Base-by-base conservation (phyloP, 2,888 invertebrate genomes). In the Oegoconia quadripuncta region DNA sequence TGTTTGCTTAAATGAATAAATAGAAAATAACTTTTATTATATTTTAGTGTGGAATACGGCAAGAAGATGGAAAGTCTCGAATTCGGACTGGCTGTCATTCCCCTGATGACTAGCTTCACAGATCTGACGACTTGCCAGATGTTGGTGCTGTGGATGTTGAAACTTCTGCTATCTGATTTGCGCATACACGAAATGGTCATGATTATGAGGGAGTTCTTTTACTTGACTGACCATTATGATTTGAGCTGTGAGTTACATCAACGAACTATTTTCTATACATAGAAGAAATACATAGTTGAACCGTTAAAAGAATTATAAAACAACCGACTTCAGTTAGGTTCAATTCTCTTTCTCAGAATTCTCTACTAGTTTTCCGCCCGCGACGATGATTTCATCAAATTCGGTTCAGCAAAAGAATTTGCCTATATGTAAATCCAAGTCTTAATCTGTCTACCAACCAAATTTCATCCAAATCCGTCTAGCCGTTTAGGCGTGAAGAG, bases 151-250 rank as follows among this genome's bases (percentile, higher is more conserved):
- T 73, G 69, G 60, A 63, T 79, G 59, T 53, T 79, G 12, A 71
- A 64, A 50, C 48, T 78, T 13, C 46, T 79, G 34, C 64, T 79
- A 2, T 57, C 61, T 0, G 76, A 76, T 36, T 46, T 71, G 13
- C 64, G 73, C 34, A 55, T 78, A 15, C 50, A 54, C 9, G 75
- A 77, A 26, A 74, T 75, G 74, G 74, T 76, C 14, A 46, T 61
- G 2, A 65, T 77, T 3, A 79, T 79, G 75, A 60, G 64, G 23
- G 74, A 79, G 48, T 73, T 67, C 50, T 67, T 78, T 30, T 74
- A 66, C 38, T 55, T 67, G 54, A 64, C 67, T 1, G 71, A 74
- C 30, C 62, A 71, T 45, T 75, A 70, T 37, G 74, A 76, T 37
- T 55, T 72, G 32, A 72, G 68, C 42, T 69, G 75, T 77, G 44